phyloP scores from a whole-genome alignment of 2,888 invertebrate species.

The Latrodectus hesperus region DNA sequence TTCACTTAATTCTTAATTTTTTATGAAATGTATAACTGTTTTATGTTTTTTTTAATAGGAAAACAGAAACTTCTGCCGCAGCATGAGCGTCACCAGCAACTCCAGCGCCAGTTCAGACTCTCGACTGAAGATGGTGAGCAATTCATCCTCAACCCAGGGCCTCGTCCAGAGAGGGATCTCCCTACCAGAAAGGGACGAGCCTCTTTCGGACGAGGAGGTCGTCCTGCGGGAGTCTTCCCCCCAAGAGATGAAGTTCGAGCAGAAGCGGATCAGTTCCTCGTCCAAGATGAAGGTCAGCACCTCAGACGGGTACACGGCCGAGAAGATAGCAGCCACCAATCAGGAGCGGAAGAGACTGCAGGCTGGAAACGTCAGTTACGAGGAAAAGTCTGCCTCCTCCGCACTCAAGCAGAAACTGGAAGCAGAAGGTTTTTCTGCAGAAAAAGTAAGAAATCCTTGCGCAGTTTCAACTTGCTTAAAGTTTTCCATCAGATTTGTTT shows the following conservation, averaged over 20 bases:
- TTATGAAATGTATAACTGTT: not conserved
- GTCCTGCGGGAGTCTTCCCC: constrained; percentile 25
- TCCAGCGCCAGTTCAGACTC: constrained; percentile 58
- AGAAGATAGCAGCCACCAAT: constrained; percentile 83
- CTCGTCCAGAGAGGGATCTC: constrained; percentile 36
- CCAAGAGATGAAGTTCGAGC: constrained; percentile 64
- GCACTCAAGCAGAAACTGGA: constrained; percentile 87
- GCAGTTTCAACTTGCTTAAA: too few species aligned
- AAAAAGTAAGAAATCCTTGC: constrained; percentile 79
- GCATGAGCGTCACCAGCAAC: constrained; percentile 67
- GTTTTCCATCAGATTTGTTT: too few species aligned
- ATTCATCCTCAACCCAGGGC: constrained; percentile 27
- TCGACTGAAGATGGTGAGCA: constrained; percentile 47
- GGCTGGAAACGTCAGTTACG: constrained; percentile 85
- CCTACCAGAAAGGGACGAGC: constrained; percentile 34
- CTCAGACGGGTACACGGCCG: constrained; percentile 80
- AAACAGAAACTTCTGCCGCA: constrained; percentile 68
- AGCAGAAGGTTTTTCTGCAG: constrained; percentile 88
- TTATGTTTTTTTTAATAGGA: constrained; percentile 30
- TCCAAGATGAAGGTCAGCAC: constrained; percentile 69
- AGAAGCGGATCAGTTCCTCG: constrained; percentile 56
- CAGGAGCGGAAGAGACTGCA: constrained; percentile 85
- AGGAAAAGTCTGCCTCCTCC: constrained; percentile 83
- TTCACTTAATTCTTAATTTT: too few species aligned
- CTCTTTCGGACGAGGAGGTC: constrained; percentile 30